Evolutionary conservation across 2,797 vertebrate species (phyloP).

Genomic region (Halcyon leucocephala): DNA sequence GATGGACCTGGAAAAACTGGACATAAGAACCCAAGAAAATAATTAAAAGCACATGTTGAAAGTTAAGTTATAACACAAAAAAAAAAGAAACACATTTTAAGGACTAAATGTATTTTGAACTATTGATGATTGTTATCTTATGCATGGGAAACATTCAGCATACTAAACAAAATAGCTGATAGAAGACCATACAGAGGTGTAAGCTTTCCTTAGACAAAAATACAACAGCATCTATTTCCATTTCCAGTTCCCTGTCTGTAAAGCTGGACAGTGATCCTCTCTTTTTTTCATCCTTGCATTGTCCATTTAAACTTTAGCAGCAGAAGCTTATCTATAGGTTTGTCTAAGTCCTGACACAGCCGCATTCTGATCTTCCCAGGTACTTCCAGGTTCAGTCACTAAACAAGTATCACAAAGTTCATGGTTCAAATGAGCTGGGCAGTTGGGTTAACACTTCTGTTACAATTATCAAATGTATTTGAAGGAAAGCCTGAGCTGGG

Average conservation of each 20-base stretch:
- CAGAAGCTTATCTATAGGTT: not conserved
- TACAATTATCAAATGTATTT: not conserved
- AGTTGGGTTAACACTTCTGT: not conserved
- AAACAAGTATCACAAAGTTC: not conserved
- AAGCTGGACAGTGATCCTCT: not conserved
- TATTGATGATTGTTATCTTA: not conserved
- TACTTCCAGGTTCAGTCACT: not conserved
- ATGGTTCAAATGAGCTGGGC: not conserved
- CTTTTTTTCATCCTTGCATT: not conserved
- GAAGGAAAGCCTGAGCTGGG: not conserved
- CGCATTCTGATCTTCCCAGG: not conserved
- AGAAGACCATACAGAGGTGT: not conserved
- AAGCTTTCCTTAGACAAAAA: not conserved
- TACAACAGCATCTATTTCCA: not conserved
- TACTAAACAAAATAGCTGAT: not conserved
- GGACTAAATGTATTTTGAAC: not conserved
- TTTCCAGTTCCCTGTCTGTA: not conserved
- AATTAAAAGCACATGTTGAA: constrained; percentile 50
- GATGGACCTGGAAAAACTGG: constrained; percentile 41
- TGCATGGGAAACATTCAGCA: not conserved
- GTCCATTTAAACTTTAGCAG: not conserved
- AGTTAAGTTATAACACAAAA: not conserved
- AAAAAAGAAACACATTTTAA: not conserved
- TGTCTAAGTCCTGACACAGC: not conserved
- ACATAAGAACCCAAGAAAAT: constrained; percentile 44